Evolutionary conservation across 2,888 invertebrate genomes (phyloP).

Genomic region (Halictus quadricinctus): DNA sequence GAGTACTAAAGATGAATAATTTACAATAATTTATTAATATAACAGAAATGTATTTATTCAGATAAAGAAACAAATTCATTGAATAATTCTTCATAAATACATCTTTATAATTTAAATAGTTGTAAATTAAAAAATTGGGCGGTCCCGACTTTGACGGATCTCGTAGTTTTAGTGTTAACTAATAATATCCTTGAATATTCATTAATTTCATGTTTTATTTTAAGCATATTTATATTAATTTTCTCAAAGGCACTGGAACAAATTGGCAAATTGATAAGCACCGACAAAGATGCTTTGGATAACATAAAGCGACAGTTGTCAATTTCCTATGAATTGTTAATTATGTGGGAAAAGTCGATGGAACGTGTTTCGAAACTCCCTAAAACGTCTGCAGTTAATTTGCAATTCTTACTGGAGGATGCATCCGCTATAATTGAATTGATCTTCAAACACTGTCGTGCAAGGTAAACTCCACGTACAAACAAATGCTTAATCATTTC

Average conservation of each 20-base stretch:
- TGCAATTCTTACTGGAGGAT: conserved; percentile 67
- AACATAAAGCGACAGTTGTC: conserved; percentile 59
- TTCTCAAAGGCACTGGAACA: conserved; percentile 59
- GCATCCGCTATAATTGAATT: conserved; percentile 68
- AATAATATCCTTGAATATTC: no score
- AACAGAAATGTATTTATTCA: no score
- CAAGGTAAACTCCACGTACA: conserved; percentile 64
- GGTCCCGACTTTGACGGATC: no score
- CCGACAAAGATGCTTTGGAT: conserved; percentile 27
- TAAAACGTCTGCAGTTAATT: conserved; percentile 60
- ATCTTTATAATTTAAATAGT: no score
- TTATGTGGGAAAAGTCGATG: conserved; percentile 74
- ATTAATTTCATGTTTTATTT: background rate
- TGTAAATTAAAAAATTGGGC: no score
- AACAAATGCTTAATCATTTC: background rate
- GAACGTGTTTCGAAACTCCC: conserved; percentile 65
- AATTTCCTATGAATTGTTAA: conserved; percentile 66
- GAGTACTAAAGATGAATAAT: no score
- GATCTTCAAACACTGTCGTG: conserved; percentile 74
- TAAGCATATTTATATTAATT: background rate
- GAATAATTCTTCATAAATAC: no score
- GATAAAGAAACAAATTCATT: no score
- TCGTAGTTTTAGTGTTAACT: no score
- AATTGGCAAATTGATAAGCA: conserved; percentile 45
- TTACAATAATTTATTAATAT: no score